Percentiles rank a stretch among this genome's conserved stretches.
phyloP scores from a whole-genome alignment of 1,140 invertebrate genomes.

The Galleria mellonella region DNA sequence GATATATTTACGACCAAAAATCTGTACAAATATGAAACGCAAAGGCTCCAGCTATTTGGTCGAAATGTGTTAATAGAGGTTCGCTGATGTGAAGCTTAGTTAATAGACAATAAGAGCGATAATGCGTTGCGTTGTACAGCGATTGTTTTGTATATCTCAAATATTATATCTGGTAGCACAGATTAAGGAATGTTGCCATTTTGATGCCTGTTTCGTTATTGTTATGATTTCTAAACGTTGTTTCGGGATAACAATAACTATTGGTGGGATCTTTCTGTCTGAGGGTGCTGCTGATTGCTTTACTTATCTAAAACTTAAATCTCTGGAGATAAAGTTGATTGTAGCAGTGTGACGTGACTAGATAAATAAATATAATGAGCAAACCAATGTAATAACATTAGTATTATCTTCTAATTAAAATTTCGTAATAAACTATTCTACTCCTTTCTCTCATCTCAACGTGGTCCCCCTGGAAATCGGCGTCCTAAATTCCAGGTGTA shows the following conservation, averaged over 20 bases:
- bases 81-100: slow-evolving; percentile 15
- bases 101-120: slow-evolving; percentile 21
- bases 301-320: too few species aligned
- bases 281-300: too few species aligned
- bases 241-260: slow-evolving; percentile 1
- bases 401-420: too few species aligned
- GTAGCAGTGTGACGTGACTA: too few species aligned
- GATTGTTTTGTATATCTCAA: slow-evolving; percentile 15
- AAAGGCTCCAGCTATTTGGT: slow-evolving; percentile 27
- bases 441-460: too few species aligned
- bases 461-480: too few species aligned
- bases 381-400: too few species aligned
- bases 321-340: too few species aligned
- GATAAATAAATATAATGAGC: too few species aligned
- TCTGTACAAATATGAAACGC: slow-evolving; percentile 10
- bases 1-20: slow-evolving; percentile 5
- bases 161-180: slow-evolving; percentile 34
- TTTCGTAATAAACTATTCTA: too few species aligned
- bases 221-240: slow-evolving; percentile 2
- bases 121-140: slow-evolving; percentile 9
- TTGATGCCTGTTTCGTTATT: slow-evolving; percentile 25
- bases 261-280: not conserved
- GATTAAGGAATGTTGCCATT: slow-evolving; percentile 37
- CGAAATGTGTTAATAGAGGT: slow-evolving; percentile 20
- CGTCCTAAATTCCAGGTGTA: too few species aligned